phyloP scores from a whole-genome alignment of 2,113 vertebrate genomes.

The Coturnix japonica region DNA sequence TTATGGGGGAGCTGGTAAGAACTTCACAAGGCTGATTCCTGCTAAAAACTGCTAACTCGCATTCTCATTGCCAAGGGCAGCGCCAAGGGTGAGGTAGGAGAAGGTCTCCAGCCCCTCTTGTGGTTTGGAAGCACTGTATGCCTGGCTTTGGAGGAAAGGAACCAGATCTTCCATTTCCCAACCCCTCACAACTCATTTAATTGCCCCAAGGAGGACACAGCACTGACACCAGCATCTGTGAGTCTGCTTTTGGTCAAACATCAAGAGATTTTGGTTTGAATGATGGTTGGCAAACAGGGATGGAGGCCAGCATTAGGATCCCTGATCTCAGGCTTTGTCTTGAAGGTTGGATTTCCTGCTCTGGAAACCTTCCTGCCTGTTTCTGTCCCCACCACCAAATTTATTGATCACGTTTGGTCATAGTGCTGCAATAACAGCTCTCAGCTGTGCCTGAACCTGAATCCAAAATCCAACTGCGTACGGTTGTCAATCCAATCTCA shows the following conservation, averaged over 20 bases:
- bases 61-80: neutral
- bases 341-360: neutral
- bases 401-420: neutral
- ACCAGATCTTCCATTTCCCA: neutral
- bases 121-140: accelerated
- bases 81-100: neutral
- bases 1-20: neutral
- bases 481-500: neutral
- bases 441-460: neutral
- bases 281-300: neutral
- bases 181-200: neutral
- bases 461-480: neutral
- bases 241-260: neutral
- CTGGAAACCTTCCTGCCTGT: neutral
- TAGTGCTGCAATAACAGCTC: neutral
- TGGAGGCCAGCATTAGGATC: accelerated
- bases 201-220: neutral
- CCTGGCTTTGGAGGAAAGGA: slow-evolving; percentile 4
- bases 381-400: neutral
- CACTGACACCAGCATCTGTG: neutral
- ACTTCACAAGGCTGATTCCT: neutral
- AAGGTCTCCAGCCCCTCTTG: neutral
- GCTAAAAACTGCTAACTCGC: neutral
- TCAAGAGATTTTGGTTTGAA: neutral
- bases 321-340: neutral